Evolutionary conservation across 1,140 invertebrate species (phyloP).

Genomic region (Aphidius ervi): DNA sequence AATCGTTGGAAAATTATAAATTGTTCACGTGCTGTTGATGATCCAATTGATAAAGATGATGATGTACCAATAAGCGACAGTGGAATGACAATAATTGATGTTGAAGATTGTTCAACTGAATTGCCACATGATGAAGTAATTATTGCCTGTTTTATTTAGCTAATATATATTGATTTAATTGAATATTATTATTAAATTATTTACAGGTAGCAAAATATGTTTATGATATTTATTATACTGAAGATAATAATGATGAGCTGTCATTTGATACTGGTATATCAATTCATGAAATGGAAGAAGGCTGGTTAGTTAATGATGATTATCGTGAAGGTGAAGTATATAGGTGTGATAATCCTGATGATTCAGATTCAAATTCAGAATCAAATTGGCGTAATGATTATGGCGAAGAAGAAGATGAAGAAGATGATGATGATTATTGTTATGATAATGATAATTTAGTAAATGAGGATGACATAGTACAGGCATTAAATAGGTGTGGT

Average conservation of each 20-base stretch:
- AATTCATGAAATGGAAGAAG: slow-evolving; percentile 31
- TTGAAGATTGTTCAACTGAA: slow-evolving; percentile 35
- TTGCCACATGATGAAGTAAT: slow-evolving; percentile 10
- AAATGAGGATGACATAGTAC: slow-evolving; percentile 40
- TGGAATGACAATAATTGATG: slow-evolving; percentile 41
- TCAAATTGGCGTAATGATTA: slow-evolving; percentile 56
- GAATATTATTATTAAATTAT: slow-evolving; percentile 10
- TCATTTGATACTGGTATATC: slow-evolving; percentile 28
- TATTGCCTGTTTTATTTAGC: slow-evolving; percentile 7
- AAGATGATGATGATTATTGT: not conserved
- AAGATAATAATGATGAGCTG: slow-evolving; percentile 26
- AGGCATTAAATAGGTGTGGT: slow-evolving; percentile 34
- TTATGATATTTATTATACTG: slow-evolving; percentile 45
- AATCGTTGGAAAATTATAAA: slow-evolving; percentile 44
- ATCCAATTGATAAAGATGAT: slow-evolving; percentile 13
- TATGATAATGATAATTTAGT: slow-evolving; percentile 36
- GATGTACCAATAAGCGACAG: slow-evolving; percentile 16
- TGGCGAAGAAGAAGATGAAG: slow-evolving; percentile 46
- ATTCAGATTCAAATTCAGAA: slow-evolving; percentile 57
- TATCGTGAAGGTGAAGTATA: slow-evolving; percentile 31
- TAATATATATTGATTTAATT: not conserved
- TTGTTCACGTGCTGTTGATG: slow-evolving; percentile 35
- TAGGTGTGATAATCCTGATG: slow-evolving; percentile 45
- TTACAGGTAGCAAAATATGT: slow-evolving; percentile 36
- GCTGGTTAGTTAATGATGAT: slow-evolving; percentile 35